Conservation (phyloP, 2,113 vertebrate genomes). For the Panthera leo region DNA sequence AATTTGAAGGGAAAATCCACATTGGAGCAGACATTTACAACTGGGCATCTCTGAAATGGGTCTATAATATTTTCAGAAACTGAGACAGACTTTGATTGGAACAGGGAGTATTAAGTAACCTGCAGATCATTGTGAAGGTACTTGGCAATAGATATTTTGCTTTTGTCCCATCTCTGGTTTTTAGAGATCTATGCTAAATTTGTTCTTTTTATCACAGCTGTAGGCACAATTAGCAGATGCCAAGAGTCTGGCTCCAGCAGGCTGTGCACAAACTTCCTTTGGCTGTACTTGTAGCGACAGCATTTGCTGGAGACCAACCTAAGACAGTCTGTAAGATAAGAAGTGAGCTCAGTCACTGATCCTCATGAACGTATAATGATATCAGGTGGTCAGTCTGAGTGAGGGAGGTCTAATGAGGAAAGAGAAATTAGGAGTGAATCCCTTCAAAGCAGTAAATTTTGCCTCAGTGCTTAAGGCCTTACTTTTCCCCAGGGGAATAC, state of each 20-base stretch:
- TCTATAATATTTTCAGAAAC: conserved; percentile 1
- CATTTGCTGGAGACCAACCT: not conserved
- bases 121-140: not conserved
- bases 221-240: not conserved
- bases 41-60: not conserved
- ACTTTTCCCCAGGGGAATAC: not conserved
- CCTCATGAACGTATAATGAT: not conserved
- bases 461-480: not conserved
- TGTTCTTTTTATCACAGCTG: not conserved
- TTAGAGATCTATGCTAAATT: not conserved
- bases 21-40: not conserved
- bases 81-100: not conserved
- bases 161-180: not conserved
- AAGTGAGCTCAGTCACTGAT: not conserved
- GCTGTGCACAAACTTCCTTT: not conserved
- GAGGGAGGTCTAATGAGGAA: not conserved
- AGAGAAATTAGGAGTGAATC: not conserved
- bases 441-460: not conserved
- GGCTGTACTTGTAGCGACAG: not conserved
- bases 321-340: not conserved
- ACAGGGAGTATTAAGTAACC: not conserved
- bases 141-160: not conserved
- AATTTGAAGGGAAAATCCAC: not conserved
- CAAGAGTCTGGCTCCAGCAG: not conserved
- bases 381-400: not conserved